Percentiles rank a stretch among this genome's conserved stretches.
Conservation (phyloP, 2,113 vertebrate genomes). For the Channa argus region DNA sequence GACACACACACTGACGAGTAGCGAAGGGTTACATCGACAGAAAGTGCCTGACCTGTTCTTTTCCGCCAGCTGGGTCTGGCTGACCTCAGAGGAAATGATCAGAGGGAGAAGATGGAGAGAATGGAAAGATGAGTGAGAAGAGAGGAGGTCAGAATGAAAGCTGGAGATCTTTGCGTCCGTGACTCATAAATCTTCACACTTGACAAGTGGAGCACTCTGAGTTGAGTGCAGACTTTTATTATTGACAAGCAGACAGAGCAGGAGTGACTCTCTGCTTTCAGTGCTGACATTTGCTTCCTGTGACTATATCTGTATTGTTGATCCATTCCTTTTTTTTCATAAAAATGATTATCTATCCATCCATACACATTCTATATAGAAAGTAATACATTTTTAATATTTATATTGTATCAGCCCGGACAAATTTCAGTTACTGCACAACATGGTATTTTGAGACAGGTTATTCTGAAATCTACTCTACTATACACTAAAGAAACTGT, state of each 20-base stretch:
- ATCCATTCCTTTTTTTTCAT: no score
- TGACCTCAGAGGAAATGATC: constrained; percentile 71
- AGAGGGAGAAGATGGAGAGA: constrained; percentile 49
- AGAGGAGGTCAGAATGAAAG: constrained; percentile 48
- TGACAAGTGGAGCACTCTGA: constrained; percentile 52
- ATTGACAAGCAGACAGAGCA: constrained; percentile 5
- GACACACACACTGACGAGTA: constrained; percentile 25
- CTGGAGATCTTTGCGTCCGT: constrained; percentile 61
- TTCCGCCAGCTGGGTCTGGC: constrained; percentile 58
- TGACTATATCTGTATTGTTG: background rate
- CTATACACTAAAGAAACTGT: no score
- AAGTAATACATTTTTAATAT: background rate
- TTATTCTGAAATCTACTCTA: no score
- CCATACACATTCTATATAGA: no score
- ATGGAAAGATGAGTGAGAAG: constrained; percentile 44
- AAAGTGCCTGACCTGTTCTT: constrained; percentile 55
- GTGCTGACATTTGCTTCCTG: background rate
- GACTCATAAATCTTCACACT: constrained; percentile 61
- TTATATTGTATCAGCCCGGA: background rate
- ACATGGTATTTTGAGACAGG: no score
- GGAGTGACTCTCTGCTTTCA: constrained; percentile 2
- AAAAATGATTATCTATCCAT: background rate
- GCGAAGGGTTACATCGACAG: constrained; percentile 40
- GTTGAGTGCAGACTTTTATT: constrained; percentile 32
- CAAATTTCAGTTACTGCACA: background rate